Percentiles rank a stretch among this genome's conserved stretches.
These are phyloP conservation scores for Drosophila fulvimacula DNA, from an alignment of 2,888 invertebrate genomes.

Conservation along the genomic window DNA sequence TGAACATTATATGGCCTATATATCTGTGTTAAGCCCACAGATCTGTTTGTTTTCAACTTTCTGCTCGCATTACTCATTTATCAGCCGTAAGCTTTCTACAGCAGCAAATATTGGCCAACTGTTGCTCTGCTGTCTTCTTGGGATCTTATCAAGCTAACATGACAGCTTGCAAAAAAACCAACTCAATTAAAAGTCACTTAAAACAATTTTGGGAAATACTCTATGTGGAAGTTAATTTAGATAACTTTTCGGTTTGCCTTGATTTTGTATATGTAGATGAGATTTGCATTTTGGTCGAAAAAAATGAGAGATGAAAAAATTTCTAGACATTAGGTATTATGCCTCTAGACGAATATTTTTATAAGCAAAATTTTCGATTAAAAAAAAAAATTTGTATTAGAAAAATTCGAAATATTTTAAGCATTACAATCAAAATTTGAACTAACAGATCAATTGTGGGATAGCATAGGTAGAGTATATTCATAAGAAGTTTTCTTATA, in stretches of 20 bases:
- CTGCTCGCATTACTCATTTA: slow-evolving; percentile 43
- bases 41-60: slow-evolving; percentile 11
- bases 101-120: slow-evolving; percentile 32
- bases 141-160: slow-evolving; percentile 26
- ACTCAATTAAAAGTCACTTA: slow-evolving; percentile 29
- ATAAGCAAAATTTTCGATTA: too few relatives aligned
- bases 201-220: neutral
- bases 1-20: neutral
- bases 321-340: too few relatives aligned
- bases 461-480: too few relatives aligned
- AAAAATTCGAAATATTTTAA: too few relatives aligned
- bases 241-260: neutral
- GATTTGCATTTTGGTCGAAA: neutral
- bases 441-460: too few relatives aligned
- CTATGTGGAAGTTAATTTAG: neutral
- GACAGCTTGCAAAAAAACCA: slow-evolving; percentile 7
- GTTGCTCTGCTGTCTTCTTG: slow-evolving; percentile 7
- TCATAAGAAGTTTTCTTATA: too few relatives aligned
- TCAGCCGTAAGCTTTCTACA: slow-evolving; percentile 25
- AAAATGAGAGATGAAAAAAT: too few relatives aligned
- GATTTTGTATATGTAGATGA: too few relatives aligned
- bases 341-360: too few relatives aligned
- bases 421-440: too few relatives aligned
- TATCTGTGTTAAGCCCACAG: neutral
- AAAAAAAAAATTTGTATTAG: too few relatives aligned